Conservation (phyloP, 2,113 vertebrate species). For the Melanerpes formicivorus region DNA sequence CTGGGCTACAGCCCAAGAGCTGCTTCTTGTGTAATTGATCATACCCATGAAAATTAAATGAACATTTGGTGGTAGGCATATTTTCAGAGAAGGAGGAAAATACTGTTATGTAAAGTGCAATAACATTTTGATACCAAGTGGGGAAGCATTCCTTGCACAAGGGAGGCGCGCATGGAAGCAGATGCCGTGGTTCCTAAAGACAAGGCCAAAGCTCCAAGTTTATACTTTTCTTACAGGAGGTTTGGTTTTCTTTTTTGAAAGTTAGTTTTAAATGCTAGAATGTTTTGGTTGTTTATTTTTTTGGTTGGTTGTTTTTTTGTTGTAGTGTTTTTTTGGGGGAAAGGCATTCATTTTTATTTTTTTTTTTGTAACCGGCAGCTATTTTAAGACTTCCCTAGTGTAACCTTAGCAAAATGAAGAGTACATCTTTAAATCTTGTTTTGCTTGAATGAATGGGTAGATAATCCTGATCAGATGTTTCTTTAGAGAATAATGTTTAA, state of each 20-base stretch:
- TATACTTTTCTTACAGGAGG: neutral
- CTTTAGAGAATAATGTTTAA: slow-evolving; percentile 73
- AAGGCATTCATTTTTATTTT: neutral
- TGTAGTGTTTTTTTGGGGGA: neutral
- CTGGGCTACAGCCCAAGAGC: slow-evolving; percentile 9
- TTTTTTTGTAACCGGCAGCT: slow-evolving; percentile 15
- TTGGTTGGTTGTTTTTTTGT: too few species aligned
- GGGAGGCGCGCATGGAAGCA: neutral
- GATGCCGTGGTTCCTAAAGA: neutral
- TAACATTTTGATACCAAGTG: slow-evolving; percentile 34
- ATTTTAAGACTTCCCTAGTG: slow-evolving; percentile 45
- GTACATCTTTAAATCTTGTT: slow-evolving; percentile 73
- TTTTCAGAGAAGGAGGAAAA: slow-evolving; percentile 60
- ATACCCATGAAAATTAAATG: slow-evolving; percentile 70
- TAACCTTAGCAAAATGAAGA: slow-evolving; percentile 68
- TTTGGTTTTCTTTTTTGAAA: slow-evolving; percentile 1
- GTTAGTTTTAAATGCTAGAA: neutral
- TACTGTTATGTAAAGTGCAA: slow-evolving; percentile 62
- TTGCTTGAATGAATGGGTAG: slow-evolving; percentile 71
- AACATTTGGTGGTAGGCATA: slow-evolving; percentile 65
- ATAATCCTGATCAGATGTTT: slow-evolving; percentile 79
- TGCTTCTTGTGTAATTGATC: slow-evolving; percentile 65
- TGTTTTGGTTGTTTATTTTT: neutral
- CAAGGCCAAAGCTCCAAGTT: neutral
- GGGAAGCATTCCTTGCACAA: neutral